phyloP scores from a whole-genome alignment of 2,888 invertebrate species.

The Amiota mariae region DNA sequence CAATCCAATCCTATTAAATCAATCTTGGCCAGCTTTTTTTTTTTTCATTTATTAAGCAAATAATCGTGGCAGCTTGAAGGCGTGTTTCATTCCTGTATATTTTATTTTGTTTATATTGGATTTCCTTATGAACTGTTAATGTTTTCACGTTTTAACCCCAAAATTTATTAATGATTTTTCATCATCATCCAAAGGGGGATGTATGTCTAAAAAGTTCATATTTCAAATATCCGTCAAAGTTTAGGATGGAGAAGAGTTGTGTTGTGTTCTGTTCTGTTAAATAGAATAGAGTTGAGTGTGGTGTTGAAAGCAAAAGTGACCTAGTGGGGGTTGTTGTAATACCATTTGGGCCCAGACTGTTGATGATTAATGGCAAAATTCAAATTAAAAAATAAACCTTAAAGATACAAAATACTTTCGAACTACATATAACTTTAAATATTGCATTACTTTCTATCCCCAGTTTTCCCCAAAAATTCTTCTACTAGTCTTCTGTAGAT shows the following conservation, averaged over 20 bases:
- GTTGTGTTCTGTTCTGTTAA: too few species aligned
- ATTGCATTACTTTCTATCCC: not conserved
- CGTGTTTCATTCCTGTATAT: not conserved
- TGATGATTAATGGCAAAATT: constrained; percentile 27
- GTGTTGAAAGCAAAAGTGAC: not conserved
- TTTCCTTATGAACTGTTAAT: constrained; percentile 58
- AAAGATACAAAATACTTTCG: constrained; percentile 13
- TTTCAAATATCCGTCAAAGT: constrained; percentile 50
- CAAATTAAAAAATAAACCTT: constrained; percentile 23
- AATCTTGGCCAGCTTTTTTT: not conserved
- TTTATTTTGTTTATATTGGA: constrained; percentile 50
- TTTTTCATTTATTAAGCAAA: constrained; percentile 50
- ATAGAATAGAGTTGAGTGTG: too few species aligned
- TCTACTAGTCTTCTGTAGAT: too few species aligned
- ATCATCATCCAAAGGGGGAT: constrained; percentile 52
- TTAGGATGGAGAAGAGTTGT: too few species aligned
- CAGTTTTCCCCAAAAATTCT: not conserved
- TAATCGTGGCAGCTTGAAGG: not conserved
- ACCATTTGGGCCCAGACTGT: not conserved
- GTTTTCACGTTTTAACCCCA: constrained; percentile 61
- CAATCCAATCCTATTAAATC: constrained; percentile 19
- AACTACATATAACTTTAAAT: not conserved
- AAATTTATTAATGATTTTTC: constrained; percentile 62
- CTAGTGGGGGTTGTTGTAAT: not conserved
- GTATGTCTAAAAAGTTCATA: constrained; percentile 62